Percentiles rank a stretch among this genome's conserved stretches.
These are phyloP conservation scores for Latrodectus hesperus DNA, from an alignment of 2,888 invertebrate genomes.

Conservation along the genomic window DNA sequence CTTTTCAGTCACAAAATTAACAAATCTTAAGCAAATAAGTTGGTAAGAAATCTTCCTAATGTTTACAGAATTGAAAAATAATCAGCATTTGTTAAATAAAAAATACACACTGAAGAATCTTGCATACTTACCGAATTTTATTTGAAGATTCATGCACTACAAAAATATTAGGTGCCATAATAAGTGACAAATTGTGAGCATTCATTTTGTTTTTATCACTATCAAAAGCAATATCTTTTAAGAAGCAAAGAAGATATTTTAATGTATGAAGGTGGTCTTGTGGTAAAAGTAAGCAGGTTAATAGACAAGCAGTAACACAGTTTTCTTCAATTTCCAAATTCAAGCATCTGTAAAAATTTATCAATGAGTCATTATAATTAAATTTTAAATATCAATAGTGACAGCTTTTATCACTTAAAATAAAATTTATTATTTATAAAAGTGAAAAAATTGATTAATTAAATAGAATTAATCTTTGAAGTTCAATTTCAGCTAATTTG, in stretches of 20 bases:
- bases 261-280: conserved; percentile 85
- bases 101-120: neutral
- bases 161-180: conserved; percentile 90
- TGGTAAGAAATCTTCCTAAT: too few species aligned
- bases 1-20: too few species aligned
- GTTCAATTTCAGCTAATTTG: too few species aligned
- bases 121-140: conserved; percentile 72
- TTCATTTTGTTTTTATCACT: conserved; percentile 88
- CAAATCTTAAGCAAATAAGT: too few species aligned
- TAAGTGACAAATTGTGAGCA: conserved; percentile 86
- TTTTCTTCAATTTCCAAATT: conserved; percentile 76
- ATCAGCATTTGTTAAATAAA: too few species aligned
- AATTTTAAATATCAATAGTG: neutral
- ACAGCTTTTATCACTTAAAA: too few species aligned
- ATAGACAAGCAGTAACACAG: conserved; percentile 81
- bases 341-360: conserved; percentile 73
- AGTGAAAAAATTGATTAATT: neutral
- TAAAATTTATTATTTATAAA: neutral
- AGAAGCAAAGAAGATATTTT: conserved; percentile 83
- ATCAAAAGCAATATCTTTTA: conserved; percentile 82
- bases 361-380: conserved; percentile 4
- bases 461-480: neutral
- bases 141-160: conserved; percentile 78
- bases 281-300: conserved; percentile 84
- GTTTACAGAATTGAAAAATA: too few species aligned